Evolutionary conservation across 2,113 vertebrate genomes (phyloP).

Genomic region (Percina caprodes): DNA sequence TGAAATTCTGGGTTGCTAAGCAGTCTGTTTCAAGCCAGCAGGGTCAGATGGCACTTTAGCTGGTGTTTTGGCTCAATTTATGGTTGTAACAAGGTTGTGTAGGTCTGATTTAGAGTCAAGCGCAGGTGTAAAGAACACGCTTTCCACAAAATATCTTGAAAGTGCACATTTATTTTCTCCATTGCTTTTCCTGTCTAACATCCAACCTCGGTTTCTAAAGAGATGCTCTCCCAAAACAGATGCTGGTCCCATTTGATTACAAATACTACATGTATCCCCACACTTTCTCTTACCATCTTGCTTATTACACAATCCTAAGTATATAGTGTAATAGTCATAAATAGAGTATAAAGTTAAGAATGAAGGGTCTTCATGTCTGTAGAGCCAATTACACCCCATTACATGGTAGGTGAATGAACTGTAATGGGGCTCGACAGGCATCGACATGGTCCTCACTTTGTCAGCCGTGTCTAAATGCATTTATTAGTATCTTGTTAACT

Average conservation of each 20-base stretch:
- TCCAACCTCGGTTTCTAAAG: neutral
- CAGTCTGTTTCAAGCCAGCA: conserved; percentile 14
- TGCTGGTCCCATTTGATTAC: neutral
- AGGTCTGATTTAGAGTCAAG: neutral
- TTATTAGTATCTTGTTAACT: conserved; percentile 74
- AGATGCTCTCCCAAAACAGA: neutral
- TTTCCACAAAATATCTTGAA: conserved; percentile 1
- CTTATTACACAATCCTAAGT: neutral
- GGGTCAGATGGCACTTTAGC: neutral
- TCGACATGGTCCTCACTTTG: conserved; percentile 50
- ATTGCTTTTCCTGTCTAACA: neutral
- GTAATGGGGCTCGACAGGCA: conserved; percentile 61
- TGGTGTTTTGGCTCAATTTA: neutral
- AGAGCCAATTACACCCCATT: conserved; percentile 35
- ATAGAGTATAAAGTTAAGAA: conserved; percentile 34
- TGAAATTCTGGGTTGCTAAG: conserved; percentile 13
- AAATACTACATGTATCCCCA: neutral
- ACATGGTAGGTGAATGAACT: conserved; percentile 30
- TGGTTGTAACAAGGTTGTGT: neutral
- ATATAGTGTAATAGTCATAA: neutral
- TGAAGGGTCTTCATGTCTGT: conserved; percentile 22
- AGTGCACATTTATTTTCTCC: neutral
- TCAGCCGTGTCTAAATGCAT: conserved; percentile 70
- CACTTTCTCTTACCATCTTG: neutral
- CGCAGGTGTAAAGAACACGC: neutral